Percentiles rank a stretch among this genome's conserved stretches.
Evolutionary conservation across 2,113 vertebrate species (phyloP).

Genomic region (Cryptotis parvus): DNA sequence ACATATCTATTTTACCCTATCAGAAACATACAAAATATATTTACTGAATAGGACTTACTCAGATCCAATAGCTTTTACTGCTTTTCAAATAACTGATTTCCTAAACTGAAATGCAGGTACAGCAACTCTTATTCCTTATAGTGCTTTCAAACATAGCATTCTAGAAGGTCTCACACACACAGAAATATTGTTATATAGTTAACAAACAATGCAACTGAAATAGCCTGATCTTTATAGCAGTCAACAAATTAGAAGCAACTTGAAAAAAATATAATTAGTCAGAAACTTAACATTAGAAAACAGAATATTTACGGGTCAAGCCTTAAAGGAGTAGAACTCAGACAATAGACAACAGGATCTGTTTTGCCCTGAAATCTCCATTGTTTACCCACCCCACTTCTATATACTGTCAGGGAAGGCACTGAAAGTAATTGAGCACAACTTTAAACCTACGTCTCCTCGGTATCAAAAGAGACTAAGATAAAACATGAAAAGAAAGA

Average conservation of each 20-base stretch:
- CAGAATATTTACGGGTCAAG: not conserved
- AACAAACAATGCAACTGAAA: not conserved
- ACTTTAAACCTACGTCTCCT: not conserved
- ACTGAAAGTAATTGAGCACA: not conserved
- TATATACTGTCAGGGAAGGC: rapidly evolving
- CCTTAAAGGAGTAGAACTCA: not conserved
- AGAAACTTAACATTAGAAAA: not conserved
- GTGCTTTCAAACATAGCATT: not conserved
- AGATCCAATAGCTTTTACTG: slow-evolving; percentile 69
- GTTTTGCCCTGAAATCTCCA: not conserved
- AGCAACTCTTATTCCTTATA: not conserved
- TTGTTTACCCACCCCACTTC: not conserved
- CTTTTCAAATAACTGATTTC: slow-evolving; percentile 79
- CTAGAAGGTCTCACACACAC: not conserved
- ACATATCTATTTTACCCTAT: slow-evolving; percentile 70
- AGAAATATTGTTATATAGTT: not conserved
- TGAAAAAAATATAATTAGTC: not conserved
- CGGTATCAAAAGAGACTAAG: not conserved
- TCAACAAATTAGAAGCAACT: not conserved
- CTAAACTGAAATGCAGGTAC: slow-evolving; percentile 53
- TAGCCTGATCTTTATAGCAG: not conserved
- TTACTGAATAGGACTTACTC: slow-evolving; percentile 67
- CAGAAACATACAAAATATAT: slow-evolving; percentile 76
- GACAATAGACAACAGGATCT: not conserved
- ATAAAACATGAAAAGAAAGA: not conserved